Conservation (phyloP, 2,113 vertebrate genomes). For the Perca flavescens region DNA sequence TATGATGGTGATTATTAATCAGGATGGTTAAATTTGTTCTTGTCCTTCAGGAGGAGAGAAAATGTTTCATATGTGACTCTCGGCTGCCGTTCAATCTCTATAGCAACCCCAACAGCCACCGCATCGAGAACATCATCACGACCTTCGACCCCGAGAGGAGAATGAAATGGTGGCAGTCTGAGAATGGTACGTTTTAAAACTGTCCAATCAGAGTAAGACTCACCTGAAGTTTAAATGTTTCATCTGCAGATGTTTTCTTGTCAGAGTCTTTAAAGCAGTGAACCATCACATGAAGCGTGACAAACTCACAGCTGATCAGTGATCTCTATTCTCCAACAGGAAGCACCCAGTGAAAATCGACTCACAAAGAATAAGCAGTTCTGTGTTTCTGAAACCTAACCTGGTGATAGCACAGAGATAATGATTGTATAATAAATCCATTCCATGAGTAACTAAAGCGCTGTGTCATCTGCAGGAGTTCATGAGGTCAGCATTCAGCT, state of each 20-base stretch:
- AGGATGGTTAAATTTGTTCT: background rate
- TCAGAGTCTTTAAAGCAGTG: no score
- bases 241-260: no score
- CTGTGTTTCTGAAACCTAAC: no score
- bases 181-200: constrained; percentile 85
- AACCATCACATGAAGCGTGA: no score
- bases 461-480: constrained; percentile 81
- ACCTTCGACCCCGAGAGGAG: constrained; percentile 85
- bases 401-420: no score
- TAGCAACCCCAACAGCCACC: constrained; percentile 87
- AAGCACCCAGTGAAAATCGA: no score
- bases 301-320: no score
- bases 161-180: constrained; percentile 93
- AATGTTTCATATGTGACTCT: constrained; percentile 92
- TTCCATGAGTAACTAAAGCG: no score
- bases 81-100: constrained; percentile 82
- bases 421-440: no score
- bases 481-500: constrained; percentile 90
- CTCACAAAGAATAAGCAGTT: no score
- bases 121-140: constrained; percentile 88
- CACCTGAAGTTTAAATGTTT: no score
- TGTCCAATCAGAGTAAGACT: background rate
- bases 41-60: constrained; percentile 84
- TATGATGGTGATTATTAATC: constrained; percentile 1
- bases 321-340: no score